Evolutionary conservation across 2,797 vertebrate genomes (phyloP).

Genomic region (Myotis pilosus): DNA sequence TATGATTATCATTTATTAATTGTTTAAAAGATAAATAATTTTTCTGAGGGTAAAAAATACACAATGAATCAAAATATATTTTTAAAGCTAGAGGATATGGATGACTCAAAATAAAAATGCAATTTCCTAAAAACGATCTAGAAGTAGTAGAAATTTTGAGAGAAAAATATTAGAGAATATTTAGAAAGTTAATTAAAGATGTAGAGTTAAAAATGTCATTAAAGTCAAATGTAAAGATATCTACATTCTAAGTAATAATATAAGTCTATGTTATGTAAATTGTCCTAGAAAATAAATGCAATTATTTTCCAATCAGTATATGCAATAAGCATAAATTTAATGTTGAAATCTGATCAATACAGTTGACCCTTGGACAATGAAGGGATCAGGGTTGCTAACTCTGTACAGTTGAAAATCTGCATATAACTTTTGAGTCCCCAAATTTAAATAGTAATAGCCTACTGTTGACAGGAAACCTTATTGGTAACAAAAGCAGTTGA

Average conservation of each 20-base stretch:
- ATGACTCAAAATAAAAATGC: background rate
- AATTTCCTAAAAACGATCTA: background rate
- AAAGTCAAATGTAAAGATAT: background rate
- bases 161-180: background rate
- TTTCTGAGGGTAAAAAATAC: background rate
- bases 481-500: background rate
- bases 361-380: background rate
- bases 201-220: background rate
- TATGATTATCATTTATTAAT: background rate
- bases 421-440: background rate
- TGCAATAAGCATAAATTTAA: background rate
- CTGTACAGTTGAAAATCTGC: background rate
- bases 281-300: background rate
- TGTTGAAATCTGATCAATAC: background rate
- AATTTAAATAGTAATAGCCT: background rate
- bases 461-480: background rate
- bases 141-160: background rate
- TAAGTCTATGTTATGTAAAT: background rate
- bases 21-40: background rate
- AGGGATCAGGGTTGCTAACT: background rate
- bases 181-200: background rate
- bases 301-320: background rate
- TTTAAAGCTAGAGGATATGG: background rate
- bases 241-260: background rate
- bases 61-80: background rate